Evolutionary conservation across 2,888 invertebrate species (phyloP).

Genomic region (Cryptosula pallasiana): DNA sequence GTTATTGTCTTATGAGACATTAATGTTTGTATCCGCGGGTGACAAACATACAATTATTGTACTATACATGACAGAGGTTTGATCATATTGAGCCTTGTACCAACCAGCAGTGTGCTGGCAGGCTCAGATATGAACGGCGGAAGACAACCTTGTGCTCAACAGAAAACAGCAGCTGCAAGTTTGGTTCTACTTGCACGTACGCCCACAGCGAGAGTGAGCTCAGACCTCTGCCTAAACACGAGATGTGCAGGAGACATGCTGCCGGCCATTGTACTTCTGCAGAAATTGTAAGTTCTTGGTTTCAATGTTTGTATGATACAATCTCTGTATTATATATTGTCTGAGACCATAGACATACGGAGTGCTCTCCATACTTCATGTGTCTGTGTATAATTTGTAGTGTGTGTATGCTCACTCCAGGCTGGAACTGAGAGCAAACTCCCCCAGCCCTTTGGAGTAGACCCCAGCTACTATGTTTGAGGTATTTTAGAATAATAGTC

Average conservation of each 20-base stretch:
- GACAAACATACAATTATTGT: too few relatives aligned
- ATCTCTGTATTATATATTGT: background rate
- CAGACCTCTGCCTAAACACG: background rate
- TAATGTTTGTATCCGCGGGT: too few relatives aligned
- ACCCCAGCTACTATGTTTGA: too few relatives aligned
- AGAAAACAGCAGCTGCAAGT: background rate
- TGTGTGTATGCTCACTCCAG: background rate
- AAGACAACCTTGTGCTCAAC: background rate
- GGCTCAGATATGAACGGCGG: background rate
- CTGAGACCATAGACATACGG: background rate
- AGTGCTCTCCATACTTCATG: background rate
- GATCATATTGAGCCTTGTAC: background rate
- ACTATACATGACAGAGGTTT: too few relatives aligned
- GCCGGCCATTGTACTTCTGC: background rate
- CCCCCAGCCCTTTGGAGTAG: too few relatives aligned
- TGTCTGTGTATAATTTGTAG: too few relatives aligned
- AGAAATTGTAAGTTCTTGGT: too few relatives aligned
- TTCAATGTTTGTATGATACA: background rate
- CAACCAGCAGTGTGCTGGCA: constrained; percentile 4
- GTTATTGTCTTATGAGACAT: too few relatives aligned
- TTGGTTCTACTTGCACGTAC: background rate
- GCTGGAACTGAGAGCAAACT: background rate
- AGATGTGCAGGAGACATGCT: background rate
- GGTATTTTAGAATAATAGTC: too few relatives aligned
- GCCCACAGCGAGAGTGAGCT: background rate